These are phyloP conservation scores for Sitta carolinensis DNA, from an alignment of 2,797 vertebrate genomes.

Conservation along the genomic window DNA sequence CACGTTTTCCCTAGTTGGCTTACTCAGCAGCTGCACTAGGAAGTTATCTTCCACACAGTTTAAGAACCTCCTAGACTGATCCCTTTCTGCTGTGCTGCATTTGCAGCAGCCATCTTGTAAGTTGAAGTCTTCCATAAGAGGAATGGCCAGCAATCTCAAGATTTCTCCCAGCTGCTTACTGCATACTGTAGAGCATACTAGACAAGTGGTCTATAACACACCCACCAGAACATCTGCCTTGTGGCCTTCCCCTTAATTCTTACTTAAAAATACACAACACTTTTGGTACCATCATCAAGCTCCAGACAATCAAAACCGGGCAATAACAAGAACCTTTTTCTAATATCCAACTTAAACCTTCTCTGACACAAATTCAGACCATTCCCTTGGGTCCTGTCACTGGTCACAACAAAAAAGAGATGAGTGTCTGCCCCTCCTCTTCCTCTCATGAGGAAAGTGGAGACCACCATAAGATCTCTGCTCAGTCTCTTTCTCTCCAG, in stretches of 20 bases:
- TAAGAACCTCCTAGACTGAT: neutral
- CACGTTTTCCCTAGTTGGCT: neutral
- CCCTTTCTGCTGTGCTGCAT: neutral
- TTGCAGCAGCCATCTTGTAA: neutral
- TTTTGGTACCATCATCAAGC: neutral
- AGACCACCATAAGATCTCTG: neutral
- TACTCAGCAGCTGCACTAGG: neutral
- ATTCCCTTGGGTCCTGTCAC: neutral
- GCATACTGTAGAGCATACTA: neutral
- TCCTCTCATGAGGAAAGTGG: neutral
- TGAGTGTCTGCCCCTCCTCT: neutral
- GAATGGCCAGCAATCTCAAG: neutral
- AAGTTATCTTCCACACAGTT: neutral
- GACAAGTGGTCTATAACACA: neutral
- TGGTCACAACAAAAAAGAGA: neutral
- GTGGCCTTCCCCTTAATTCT: neutral
- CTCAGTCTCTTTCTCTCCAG: neutral
- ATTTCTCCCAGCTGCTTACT: neutral
- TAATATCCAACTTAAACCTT: neutral
- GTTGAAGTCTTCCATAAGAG: neutral
- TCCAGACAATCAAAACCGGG: neutral
- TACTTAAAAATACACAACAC: neutral
- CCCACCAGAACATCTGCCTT: neutral
- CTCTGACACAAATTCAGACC: neutral
- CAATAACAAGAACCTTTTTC: neutral